These are phyloP conservation scores for Phylloscopus collybita DNA, from an alignment of 2,797 vertebrate genomes.

Conservation along the genomic window DNA sequence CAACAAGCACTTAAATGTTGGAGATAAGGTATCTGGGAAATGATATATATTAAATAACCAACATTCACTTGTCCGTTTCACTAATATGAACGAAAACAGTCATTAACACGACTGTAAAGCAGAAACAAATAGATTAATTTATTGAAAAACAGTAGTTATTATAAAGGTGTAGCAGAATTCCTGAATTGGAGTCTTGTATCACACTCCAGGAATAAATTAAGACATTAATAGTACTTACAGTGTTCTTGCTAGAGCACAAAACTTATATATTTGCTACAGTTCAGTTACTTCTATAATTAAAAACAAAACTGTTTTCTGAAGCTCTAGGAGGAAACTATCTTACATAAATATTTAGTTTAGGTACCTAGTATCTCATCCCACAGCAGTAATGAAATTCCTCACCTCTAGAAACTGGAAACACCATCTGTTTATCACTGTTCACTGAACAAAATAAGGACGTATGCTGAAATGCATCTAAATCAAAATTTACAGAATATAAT, in stretches of 20 bases:
- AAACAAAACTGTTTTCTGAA: slow-evolving; percentile 25
- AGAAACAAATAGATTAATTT: not conserved
- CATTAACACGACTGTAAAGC: not conserved
- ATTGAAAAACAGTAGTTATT: not conserved
- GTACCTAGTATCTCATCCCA: not conserved
- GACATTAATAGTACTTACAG: not conserved
- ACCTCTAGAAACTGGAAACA: not conserved
- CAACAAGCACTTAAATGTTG: slow-evolving; percentile 28
- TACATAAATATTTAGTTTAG: not conserved
- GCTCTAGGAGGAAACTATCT: not conserved
- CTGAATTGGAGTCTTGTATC: not conserved
- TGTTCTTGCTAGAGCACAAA: not conserved
- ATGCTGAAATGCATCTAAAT: not conserved
- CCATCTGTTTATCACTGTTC: not conserved
- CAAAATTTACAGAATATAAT: not conserved
- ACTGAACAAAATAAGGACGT: not conserved
- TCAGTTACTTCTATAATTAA: slow-evolving; percentile 23
- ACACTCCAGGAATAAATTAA: not conserved
- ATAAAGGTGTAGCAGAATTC: not conserved
- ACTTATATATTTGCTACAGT: not conserved
- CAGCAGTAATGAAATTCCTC: not conserved
- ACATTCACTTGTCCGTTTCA: not conserved
- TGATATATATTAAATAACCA: not conserved
- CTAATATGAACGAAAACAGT: not conserved
- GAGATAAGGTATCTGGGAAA: not conserved